Conservation (phyloP, 2,888 invertebrate species). For the Vannuccia rotundouncinata region DNA sequence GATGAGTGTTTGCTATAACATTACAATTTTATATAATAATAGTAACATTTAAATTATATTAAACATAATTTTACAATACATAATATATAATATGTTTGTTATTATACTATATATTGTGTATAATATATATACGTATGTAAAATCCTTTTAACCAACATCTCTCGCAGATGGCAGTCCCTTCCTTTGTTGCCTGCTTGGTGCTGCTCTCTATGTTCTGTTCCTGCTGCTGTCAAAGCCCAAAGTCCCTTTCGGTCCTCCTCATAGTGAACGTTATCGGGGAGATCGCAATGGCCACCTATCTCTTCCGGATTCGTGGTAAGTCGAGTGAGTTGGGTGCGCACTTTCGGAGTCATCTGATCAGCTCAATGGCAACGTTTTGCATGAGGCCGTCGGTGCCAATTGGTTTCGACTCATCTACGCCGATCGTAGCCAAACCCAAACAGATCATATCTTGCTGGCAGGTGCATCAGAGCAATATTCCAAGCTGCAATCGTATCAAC, state of each 20-base stretch:
- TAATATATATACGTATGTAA: too few relatives aligned
- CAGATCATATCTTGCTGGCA: neutral
- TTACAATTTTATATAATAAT: too few relatives aligned
- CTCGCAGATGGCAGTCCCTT: neutral
- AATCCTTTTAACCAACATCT: neutral
- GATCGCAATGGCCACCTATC: neutral
- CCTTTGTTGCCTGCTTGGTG: neutral
- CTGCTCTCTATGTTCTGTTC: constrained; percentile 13
- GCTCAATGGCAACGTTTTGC: neutral
- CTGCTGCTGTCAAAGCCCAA: constrained; percentile 33
- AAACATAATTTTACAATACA: too few relatives aligned
- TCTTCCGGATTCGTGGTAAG: neutral
- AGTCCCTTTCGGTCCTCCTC: constrained; percentile 16
- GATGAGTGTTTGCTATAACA: too few relatives aligned
- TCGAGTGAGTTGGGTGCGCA: neutral
- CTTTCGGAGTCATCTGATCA: neutral
- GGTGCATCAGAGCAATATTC: neutral
- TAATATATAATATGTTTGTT: too few relatives aligned
- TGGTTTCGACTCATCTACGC: neutral
- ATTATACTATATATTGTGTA: too few relatives aligned
- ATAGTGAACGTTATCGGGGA: neutral
- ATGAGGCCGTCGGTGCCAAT: neutral
- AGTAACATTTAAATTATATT: too few relatives aligned
- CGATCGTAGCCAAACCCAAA: neutral
- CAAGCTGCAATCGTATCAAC: neutral